phyloP scores from a whole-genome alignment of 1,140 invertebrate species.

The Hycleus cichorii region DNA sequence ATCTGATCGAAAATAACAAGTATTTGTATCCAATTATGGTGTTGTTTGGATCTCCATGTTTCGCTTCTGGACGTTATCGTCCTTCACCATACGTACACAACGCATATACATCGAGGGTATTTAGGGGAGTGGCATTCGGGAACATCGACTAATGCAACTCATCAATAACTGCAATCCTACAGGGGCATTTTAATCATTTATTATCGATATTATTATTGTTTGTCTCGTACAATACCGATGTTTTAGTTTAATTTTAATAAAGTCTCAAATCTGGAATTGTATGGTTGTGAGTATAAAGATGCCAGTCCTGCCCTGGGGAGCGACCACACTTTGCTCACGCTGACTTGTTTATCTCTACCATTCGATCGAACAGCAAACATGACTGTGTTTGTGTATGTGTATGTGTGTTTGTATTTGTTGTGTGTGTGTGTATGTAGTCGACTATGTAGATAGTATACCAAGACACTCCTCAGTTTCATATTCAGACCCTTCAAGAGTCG shows the following conservation, averaged over 20 bases:
- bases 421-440: too few relatives aligned
- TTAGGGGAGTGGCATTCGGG: constrained; percentile 7
- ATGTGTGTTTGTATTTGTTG: too few relatives aligned
- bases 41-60: constrained; percentile 6
- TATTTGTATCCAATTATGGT: constrained; percentile 16
- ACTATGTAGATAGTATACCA: background rate
- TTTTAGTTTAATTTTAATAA: too few relatives aligned
- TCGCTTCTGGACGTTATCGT: constrained; percentile 15
- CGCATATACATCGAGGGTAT: constrained; percentile 2
- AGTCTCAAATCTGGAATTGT: too few relatives aligned
- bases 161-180: constrained; percentile 7
- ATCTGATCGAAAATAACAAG: constrained; percentile 15
- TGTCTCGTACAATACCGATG: too few relatives aligned
- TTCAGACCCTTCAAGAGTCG: constrained; percentile 5
- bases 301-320: constrained; percentile 5
- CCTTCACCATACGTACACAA: constrained; percentile 2
- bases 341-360: constrained; percentile 12
- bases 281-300: background rate
- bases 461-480: constrained; percentile 14
- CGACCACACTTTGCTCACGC: constrained; percentile 12
- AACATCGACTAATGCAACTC: constrained; percentile 8
- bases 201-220: too few relatives aligned
- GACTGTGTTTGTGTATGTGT: constrained; percentile 3
- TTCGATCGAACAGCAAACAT: constrained; percentile 13
- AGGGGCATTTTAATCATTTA: background rate